Evolutionary conservation across 2,797 vertebrate species (phyloP).

Genomic region (Chloroceryle inda): DNA sequence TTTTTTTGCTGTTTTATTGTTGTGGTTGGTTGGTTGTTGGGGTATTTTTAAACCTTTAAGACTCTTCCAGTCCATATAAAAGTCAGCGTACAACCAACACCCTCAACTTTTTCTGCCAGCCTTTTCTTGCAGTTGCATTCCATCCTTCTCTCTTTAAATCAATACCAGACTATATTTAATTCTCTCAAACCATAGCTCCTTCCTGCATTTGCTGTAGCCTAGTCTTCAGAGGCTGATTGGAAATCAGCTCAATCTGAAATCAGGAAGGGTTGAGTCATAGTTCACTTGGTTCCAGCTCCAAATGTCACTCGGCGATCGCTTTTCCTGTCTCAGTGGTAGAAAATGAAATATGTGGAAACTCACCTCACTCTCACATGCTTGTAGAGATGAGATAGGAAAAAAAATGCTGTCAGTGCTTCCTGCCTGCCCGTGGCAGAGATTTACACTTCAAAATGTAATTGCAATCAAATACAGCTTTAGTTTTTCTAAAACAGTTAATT

Average conservation of each 20-base stretch:
- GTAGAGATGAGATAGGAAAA: background rate
- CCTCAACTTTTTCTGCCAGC: background rate
- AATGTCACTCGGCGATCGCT: background rate
- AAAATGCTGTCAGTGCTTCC: background rate
- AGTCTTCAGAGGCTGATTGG: constrained; percentile 37
- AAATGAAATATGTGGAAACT: constrained; percentile 41
- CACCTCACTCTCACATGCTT: background rate
- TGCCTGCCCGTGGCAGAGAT: background rate
- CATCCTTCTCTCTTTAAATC: constrained; percentile 46
- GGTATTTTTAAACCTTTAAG: background rate
- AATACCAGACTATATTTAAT: constrained; percentile 53
- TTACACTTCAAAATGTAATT: constrained; percentile 13
- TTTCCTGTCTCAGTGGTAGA: background rate
- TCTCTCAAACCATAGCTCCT: constrained; percentile 31
- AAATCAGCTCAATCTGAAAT: constrained; percentile 56
- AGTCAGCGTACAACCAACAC: background rate
- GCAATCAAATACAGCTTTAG: background rate
- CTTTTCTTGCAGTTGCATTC: constrained; percentile 16
- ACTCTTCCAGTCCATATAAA: background rate
- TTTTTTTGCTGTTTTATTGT: background rate
- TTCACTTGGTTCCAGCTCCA: constrained; percentile 41
- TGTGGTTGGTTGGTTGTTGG: too few species aligned
- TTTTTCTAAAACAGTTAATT: constrained; percentile 12
- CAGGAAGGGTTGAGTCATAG: constrained; percentile 46
- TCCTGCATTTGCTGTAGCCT: constrained; percentile 13